phyloP scores from a whole-genome alignment of 2,888 invertebrate genomes.

The Amphipyra tragopoginis region DNA sequence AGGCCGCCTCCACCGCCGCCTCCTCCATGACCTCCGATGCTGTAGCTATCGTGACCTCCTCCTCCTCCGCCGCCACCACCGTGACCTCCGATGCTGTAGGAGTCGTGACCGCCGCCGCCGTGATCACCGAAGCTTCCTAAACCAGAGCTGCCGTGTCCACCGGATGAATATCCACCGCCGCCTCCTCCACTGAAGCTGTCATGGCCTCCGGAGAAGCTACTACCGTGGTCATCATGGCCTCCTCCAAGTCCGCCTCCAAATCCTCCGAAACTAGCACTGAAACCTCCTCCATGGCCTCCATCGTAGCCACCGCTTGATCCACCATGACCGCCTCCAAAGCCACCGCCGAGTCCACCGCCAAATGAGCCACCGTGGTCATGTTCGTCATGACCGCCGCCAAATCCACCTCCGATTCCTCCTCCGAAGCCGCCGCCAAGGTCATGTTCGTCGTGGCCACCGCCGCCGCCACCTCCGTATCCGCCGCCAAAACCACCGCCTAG shows the following conservation, averaged over 20 bases:
- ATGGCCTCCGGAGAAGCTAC: conserved; percentile 58
- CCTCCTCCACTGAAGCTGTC: conserved; percentile 61
- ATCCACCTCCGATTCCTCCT: conserved; percentile 57
- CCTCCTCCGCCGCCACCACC: conserved; percentile 59
- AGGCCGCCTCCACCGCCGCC: conserved; percentile 63
- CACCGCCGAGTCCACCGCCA: conserved; percentile 53
- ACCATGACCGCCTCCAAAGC: conserved; percentile 44
- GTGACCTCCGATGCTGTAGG: conserved; percentile 55
- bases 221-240: conserved; percentile 61
- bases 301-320: conserved; percentile 55
- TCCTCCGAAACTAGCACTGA: conserved; percentile 57
- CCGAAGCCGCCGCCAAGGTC: conserved; percentile 62
- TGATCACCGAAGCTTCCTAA: conserved; percentile 60
- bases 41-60: conserved; percentile 58
- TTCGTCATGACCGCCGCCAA: conserved; percentile 59
- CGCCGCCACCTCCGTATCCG: conserved; percentile 69
- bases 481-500: conserved; percentile 67
- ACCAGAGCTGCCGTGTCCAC: conserved; percentile 53
- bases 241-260: conserved; percentile 61
- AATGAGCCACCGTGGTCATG: conserved; percentile 48
- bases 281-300: conserved; percentile 57
- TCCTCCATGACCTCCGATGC: conserved; percentile 53
- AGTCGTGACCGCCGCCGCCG: conserved; percentile 57
- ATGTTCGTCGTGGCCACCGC: conserved; percentile 61
- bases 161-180: conserved; percentile 49